Conservation (phyloP, 2,888 invertebrate species). For the Tribolium freemani region DNA sequence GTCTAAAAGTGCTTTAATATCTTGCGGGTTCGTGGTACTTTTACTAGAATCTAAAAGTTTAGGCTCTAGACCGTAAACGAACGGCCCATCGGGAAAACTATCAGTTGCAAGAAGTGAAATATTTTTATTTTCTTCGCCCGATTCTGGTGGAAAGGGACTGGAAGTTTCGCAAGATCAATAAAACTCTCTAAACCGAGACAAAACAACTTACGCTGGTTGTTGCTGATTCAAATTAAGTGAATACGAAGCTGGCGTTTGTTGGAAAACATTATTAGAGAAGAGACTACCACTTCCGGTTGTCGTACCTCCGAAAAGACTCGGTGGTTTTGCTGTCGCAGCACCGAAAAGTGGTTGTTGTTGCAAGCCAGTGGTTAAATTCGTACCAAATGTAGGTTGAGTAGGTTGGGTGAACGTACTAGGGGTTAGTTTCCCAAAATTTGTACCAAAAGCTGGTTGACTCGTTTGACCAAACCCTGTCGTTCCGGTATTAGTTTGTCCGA, state of each 20-base stretch:
- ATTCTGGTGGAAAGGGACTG: conserved; percentile 54
- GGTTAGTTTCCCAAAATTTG: conserved; percentile 40
- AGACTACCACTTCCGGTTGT: conserved; percentile 24
- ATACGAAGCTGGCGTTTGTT: conserved; percentile 43
- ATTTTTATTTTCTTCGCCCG: conserved; percentile 49
- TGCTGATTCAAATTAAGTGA: conserved; percentile 49
- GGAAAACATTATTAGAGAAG: conserved; percentile 36
- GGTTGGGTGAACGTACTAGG: conserved; percentile 8
- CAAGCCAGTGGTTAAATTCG: not conserved
- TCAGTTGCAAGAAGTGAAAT: conserved; percentile 55
- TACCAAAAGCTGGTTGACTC: conserved; percentile 48
- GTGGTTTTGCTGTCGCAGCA: conserved; percentile 65
- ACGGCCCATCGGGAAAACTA: conserved; percentile 60
- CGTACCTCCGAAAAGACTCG: conserved; percentile 72
- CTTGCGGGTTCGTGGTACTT: conserved; percentile 61
- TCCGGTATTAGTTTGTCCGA: conserved; percentile 59
- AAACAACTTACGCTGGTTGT: conserved; percentile 54
- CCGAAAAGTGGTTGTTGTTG: conserved; percentile 66
- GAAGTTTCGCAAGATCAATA: conserved; percentile 14
- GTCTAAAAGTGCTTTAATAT: conserved; percentile 60
- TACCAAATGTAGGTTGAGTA: conserved; percentile 26
- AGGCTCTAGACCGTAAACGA: conserved; percentile 60
- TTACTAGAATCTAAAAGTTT: conserved; percentile 47
- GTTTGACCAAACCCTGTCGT: conserved; percentile 61
- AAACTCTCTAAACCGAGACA: not conserved